Evolutionary conservation across 2,797 vertebrate species (phyloP), one percentile per base, ranked within the genome.

Genomic region (Poeciliopsis turneri): DNA sequence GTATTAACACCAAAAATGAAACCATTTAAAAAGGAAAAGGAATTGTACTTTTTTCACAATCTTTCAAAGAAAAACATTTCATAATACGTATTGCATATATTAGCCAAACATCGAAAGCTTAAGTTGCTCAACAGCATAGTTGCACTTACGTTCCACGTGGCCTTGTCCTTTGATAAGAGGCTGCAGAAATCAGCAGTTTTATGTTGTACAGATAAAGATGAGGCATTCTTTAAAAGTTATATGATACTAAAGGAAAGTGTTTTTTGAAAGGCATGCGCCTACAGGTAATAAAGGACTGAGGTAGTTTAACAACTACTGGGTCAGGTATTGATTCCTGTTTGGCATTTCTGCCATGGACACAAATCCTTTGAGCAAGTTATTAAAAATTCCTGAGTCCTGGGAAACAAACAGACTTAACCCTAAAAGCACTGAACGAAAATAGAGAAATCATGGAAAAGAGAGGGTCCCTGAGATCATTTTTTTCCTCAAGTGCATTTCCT

Each of bases 381-480:
- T 91, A 94, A 92, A 92, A 88, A 93, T 89, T 91, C 91, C 90
- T 90, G 82, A 72, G 77, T 89, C 82, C 83, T 71, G 69, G 88
- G 81, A 85, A 51, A 81, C 61, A 71, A 80, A 51, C 71, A 66
- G 57, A 49, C 57, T 77, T 78, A 88, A 86, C 83, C 76, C 74
- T 70, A 36, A 79, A 39, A 74, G 76, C 69, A 69, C 6, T 2
- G 18, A 57, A 39, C 45, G 5, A 79, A 41, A 51, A 2, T 13
- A 43, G 46, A 45, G 25, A 45, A 69, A n/a, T 13, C 36, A n/a
- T 5, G 36, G 8, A 36, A 64, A 64, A 64, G 6, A 64, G 30
- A 64, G 16, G 16, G 23, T 39, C 30, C 30, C 2, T 64, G 61
- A 57, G 25, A 28, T 57, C 1, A 36, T 20, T 36, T 33, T 64